These are phyloP conservation scores for Sphaeridia pumilis DNA, from an alignment of 2,888 invertebrate species.

Conservation along the genomic window DNA sequence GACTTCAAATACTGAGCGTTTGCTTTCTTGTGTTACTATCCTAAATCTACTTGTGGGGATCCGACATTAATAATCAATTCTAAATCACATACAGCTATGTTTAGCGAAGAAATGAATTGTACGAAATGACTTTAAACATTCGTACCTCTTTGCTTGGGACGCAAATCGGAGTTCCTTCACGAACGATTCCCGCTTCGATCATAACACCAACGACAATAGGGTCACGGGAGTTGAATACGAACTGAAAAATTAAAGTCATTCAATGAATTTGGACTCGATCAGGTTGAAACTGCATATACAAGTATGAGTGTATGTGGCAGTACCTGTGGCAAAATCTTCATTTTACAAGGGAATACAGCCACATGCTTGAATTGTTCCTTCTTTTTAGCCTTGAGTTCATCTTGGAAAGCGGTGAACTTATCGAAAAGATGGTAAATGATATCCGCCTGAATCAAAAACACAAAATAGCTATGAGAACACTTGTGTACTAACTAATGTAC, in stretches of 20 bases:
- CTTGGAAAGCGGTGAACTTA: slow-evolving; percentile 83
- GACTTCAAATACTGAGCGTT: no score
- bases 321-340: slow-evolving; percentile 62
- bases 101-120: no score
- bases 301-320: slow-evolving; percentile 20
- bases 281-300: background rate
- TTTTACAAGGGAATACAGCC: slow-evolving; percentile 96
- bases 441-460: slow-evolving; percentile 57
- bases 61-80: no score
- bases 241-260: slow-evolving; percentile 51
- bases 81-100: no score
- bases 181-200: slow-evolving; percentile 88
- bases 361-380: slow-evolving; percentile 91
- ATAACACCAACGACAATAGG: slow-evolving; percentile 95
- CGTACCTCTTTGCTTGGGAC: slow-evolving; percentile 88
- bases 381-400: slow-evolving; percentile 78
- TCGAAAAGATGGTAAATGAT: slow-evolving; percentile 99
- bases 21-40: no score
- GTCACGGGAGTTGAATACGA: slow-evolving; percentile 94
- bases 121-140: no score
- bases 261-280: no score
- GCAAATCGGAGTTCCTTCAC: slow-evolving; percentile 94
- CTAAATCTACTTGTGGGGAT: no score
- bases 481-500: background rate
- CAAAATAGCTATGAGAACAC: background rate